phyloP scores from a whole-genome alignment of 2,113 vertebrate genomes.

The Falcunculus frontatus region DNA sequence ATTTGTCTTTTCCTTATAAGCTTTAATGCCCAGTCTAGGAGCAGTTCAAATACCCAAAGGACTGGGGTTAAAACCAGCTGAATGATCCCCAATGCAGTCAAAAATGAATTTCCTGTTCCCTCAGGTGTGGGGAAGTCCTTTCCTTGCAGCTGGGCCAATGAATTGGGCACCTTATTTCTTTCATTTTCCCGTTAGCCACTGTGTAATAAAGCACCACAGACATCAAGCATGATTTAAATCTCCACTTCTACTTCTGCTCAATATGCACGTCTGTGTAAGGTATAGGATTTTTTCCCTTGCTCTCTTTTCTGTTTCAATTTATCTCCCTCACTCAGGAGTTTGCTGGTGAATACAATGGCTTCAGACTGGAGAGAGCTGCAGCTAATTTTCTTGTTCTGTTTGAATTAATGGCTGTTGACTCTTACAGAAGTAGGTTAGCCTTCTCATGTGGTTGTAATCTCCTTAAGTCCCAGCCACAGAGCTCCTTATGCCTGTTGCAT shows the following conservation, averaged over 20 bases:
- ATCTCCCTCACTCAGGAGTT: background rate
- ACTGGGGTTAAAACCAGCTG: background rate
- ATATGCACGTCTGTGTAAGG: background rate
- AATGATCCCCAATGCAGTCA: background rate
- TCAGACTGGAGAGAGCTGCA: background rate
- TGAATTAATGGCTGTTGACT: conserved; percentile 9
- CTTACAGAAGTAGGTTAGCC: conserved; percentile 4
- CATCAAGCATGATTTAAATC: conserved; percentile 9
- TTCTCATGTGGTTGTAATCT: conserved; percentile 45
- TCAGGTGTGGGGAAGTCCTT: conserved; percentile 1
- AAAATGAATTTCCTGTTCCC: conserved; percentile 35
- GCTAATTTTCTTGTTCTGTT: background rate
- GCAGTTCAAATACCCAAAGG: background rate
- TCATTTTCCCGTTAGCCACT: background rate
- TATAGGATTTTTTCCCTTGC: background rate
- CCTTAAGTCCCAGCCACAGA: background rate
- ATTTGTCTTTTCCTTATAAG: background rate
- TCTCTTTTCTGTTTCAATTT: conserved; percentile 35
- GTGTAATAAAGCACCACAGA: background rate
- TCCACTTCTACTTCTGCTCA: background rate
- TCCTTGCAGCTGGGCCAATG: conserved; percentile 11
- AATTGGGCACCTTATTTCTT: background rate
- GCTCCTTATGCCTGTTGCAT: background rate
- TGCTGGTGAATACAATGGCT: background rate
- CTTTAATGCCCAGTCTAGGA: background rate